Percentiles rank a stretch among this genome's conserved stretches.
These are phyloP conservation scores for Trigoniulus corallinus DNA, from an alignment of 1,140 invertebrate species.

Conservation along the genomic window DNA sequence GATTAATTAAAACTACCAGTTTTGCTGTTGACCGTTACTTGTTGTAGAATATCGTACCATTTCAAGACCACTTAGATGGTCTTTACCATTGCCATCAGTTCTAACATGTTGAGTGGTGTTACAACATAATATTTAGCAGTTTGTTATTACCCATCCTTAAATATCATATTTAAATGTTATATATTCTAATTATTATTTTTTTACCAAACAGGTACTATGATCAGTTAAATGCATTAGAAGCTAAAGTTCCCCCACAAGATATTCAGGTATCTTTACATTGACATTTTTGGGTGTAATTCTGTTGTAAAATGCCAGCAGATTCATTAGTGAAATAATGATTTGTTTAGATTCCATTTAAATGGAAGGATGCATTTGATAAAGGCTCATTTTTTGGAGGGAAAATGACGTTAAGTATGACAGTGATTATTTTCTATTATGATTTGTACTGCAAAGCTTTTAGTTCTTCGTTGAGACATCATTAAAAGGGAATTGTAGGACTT, in stretches of 20 bases:
- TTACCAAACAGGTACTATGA: conserved; percentile 99
- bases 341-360: conserved; percentile 82
- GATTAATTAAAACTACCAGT: too few species aligned
- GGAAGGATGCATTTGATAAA: conserved; percentile 98
- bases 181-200: too few species aligned
- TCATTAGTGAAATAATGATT: not conserved
- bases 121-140: too few species aligned
- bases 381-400: conserved; percentile 83
- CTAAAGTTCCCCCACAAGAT: conserved; percentile 78
- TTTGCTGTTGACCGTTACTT: too few species aligned
- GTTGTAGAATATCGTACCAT: too few species aligned
- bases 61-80: too few species aligned
- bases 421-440: conserved; percentile 12
- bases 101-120: too few species aligned
- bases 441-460: not conserved
- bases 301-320: not conserved
- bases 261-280: conserved; percentile 23
- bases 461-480: not conserved
- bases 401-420: conserved; percentile 69
- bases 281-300: too few species aligned
- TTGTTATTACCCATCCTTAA: too few species aligned
- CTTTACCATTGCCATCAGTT: too few species aligned
- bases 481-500: not conserved
- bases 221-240: conserved; percentile 76
- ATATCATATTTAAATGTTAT: too few species aligned